Evolutionary conservation across 1,140 invertebrate species (phyloP).

Genomic region (Babylonia areolata): DNA sequence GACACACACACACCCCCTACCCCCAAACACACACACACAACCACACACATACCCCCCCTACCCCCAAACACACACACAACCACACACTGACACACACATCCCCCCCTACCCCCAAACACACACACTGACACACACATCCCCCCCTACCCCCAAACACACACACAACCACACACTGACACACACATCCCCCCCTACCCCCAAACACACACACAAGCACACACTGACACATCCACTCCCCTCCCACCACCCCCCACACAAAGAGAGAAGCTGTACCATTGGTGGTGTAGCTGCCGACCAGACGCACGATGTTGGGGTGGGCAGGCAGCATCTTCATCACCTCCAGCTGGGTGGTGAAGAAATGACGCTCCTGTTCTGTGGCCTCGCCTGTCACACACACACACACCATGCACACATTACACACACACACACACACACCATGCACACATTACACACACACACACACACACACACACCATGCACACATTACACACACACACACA

Average conservation of each 20-base stretch:
- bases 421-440: constrained; percentile 6
- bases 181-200: background rate
- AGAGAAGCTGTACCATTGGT: constrained; percentile 57
- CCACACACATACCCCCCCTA: background rate
- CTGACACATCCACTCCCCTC: too few species aligned
- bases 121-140: background rate
- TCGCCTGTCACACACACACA: constrained; percentile 80
- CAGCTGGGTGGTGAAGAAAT: constrained; percentile 90
- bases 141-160: background rate
- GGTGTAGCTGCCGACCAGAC: constrained; percentile 91
- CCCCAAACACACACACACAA: background rate
- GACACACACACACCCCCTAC: background rate
- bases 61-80: background rate
- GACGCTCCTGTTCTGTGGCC: constrained; percentile 90
- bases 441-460: background rate
- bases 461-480: background rate
- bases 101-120: background rate
- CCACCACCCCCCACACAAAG: background rate
- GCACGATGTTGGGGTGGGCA: constrained; percentile 84
- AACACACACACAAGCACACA: background rate
- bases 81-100: background rate
- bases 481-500: background rate
- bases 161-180: background rate
- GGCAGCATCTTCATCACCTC: constrained; percentile 94
- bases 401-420: background rate